These are phyloP conservation scores for Oreochromis spilurus DNA, from an alignment of 2,113 vertebrate genomes.

Conservation along the genomic window DNA sequence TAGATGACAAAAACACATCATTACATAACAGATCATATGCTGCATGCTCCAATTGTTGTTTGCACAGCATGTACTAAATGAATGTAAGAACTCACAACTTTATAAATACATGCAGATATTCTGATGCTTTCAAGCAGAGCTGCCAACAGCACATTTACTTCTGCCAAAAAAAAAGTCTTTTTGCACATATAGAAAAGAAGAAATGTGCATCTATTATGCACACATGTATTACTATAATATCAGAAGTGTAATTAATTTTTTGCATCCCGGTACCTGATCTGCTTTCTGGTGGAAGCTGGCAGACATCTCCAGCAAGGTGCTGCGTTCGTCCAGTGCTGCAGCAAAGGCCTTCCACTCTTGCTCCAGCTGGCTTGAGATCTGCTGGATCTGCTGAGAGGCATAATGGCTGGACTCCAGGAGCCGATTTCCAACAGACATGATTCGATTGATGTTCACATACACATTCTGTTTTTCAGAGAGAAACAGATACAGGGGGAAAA, in stretches of 20 bases:
- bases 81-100: neutral
- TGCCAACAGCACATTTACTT: neutral
- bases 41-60: neutral
- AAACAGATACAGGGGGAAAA: neutral
- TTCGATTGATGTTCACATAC: slow-evolving; percentile 97
- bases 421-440: slow-evolving; percentile 94
- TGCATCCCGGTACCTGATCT: slow-evolving; percentile 80
- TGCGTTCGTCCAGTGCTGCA: slow-evolving; percentile 93
- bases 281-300: slow-evolving; percentile 96
- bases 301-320: slow-evolving; percentile 93
- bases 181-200: neutral
- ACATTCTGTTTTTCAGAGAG: slow-evolving; percentile 79
- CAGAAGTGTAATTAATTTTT: neutral
- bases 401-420: slow-evolving; percentile 95
- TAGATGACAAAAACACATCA: neutral
- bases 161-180: neutral
- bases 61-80: neutral
- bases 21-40: neutral
- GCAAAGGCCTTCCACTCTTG: slow-evolving; percentile 98
- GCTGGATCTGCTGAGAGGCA: slow-evolving; percentile 95
- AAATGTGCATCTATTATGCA: neutral
- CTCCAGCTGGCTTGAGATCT: slow-evolving; percentile 93
- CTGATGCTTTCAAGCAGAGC: neutral
- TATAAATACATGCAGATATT: neutral
- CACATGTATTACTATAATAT: neutral